Base-by-base conservation (phyloP, 2,797 vertebrate species). In the Garrulus glandarius region DNA sequence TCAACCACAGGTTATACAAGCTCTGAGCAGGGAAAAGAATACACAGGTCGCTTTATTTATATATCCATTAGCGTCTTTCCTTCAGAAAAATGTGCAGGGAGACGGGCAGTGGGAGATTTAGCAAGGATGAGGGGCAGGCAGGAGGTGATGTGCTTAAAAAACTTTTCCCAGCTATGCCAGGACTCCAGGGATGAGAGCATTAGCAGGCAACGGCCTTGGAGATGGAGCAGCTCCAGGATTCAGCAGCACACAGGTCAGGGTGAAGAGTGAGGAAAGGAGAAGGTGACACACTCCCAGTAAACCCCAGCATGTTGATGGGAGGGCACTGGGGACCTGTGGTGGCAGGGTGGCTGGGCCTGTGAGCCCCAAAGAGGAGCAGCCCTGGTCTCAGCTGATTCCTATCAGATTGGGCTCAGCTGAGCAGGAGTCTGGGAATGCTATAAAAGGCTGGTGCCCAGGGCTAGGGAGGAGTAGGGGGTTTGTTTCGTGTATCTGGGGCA, bases 401-500 rank as follows among this genome's bases (percentile, higher is more conserved):
- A 18, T 57, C 55, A 57, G 55, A 17, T 12, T 17, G 56, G 23
- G 56, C 43, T 57, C 34, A 86, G 63, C 52, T 71, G 72, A 32
- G 60, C 53, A 64, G 44, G 37, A 74, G 15, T 16, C 59, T 67
- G 64, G 47, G 56, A 34, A 43, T 47, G 50, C 26, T 83, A 0
- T n/a, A 49, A 79, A 64, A 59, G 39, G 8, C 20, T 50, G 50
- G 10, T 61, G 68, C 2, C 5, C 5, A 6, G 6, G 14, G 17
- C 1, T 43, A 16, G 36, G 8, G 6, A 17, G 18, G 13, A 16
- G 21, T 0, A 6, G 2, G 13, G 17, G 2, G 0, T 55, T 26
- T 14, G 22, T 60, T 15, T 23, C 26, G 1, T 34, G 6, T 3
- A 15, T 1, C 1, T 0, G 2, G 22, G 5, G 3, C 1, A 2